Evolutionary conservation across 2,797 vertebrate genomes (phyloP).

Genomic region (Huso huso): DNA sequence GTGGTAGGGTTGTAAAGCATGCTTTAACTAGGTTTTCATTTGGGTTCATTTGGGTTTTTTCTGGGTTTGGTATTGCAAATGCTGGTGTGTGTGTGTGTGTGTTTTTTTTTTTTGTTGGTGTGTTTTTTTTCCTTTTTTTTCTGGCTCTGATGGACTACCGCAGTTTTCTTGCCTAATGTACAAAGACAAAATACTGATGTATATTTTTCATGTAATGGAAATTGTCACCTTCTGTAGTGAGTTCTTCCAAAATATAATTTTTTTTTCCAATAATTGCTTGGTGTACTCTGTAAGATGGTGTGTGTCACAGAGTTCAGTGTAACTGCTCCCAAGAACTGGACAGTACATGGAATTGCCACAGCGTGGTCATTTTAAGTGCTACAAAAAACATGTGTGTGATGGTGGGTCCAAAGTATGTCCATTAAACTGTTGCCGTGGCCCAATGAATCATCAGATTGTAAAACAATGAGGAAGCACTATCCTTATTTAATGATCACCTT

Average conservation of each 20-base stretch:
- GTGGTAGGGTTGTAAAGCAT: conserved; percentile 77
- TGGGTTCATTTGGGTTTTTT: conserved; percentile 41
- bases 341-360: too few species aligned
- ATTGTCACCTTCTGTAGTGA: conserved; percentile 93
- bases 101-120: conserved; percentile 12
- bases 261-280: conserved; percentile 74
- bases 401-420: too few species aligned
- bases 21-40: conserved; percentile 65
- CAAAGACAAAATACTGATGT: conserved; percentile 95
- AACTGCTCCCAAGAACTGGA: too few species aligned
- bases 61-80: conserved; percentile 58
- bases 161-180: conserved; percentile 85
- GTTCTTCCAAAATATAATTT: conserved; percentile 96
- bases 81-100: conserved; percentile 18
- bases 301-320: too few species aligned
- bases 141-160: conserved; percentile 51
- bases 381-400: too few species aligned
- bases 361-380: too few species aligned
- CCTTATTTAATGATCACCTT: too few species aligned
- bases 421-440: too few species aligned
- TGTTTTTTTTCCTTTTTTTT: conserved; percentile 36
- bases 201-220: conserved; percentile 99
- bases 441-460: too few species aligned
- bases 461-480: too few species aligned
- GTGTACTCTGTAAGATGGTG: conserved; percentile 30